Conservation (phyloP, 2,113 vertebrate species). For the Nesoenas mayeri region DNA sequence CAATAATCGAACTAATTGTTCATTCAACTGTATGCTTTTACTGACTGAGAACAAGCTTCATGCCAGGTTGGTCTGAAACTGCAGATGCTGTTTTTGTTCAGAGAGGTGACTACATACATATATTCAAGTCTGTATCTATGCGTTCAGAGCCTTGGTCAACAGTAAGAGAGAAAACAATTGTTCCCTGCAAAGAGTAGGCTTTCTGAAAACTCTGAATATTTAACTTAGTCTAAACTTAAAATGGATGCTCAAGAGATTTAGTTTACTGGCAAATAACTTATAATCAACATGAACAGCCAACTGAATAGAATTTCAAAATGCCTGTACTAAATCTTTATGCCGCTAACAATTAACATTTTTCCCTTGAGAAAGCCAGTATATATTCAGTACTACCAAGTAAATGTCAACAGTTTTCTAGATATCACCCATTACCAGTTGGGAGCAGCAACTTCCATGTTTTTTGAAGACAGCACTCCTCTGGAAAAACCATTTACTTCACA, state of each 20-base stretch:
- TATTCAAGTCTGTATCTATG: background rate
- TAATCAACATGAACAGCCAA: background rate
- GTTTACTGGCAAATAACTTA: conserved; percentile 47
- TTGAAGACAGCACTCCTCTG: background rate
- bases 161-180: background rate
- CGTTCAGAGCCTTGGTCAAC: background rate
- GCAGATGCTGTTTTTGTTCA: background rate
- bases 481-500: background rate
- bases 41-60: background rate
- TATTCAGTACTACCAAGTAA: background rate
- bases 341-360: background rate
- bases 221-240: background rate
- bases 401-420: background rate
- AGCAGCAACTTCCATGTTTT: background rate
- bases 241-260: background rate
- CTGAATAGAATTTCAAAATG: background rate
- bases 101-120: background rate
- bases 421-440: background rate
- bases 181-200: background rate
- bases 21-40: background rate
- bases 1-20: background rate
- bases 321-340: background rate
- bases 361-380: background rate
- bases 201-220: background rate
- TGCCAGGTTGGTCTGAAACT: background rate